phyloP scores from a whole-genome alignment of 2,888 invertebrate species.

The Mactromeris polynyma region DNA sequence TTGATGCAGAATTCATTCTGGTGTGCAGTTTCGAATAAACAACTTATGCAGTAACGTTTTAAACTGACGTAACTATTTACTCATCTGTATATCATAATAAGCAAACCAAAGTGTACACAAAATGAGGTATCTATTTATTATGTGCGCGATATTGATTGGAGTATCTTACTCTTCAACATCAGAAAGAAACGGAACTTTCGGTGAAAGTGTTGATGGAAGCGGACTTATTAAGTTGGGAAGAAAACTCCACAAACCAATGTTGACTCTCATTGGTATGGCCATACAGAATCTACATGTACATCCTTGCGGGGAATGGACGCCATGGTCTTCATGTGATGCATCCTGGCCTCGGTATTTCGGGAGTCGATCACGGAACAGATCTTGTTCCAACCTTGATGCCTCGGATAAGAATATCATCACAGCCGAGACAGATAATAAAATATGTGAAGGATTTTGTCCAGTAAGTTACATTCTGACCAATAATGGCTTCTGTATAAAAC shows the following conservation, averaged over 20 bases:
- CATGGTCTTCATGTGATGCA: constrained; percentile 8
- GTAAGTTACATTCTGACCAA: constrained; percentile 6
- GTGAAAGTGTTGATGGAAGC: background rate
- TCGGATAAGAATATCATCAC: background rate
- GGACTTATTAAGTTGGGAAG: constrained; percentile 1
- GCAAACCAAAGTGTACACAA: no score
- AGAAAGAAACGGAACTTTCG: background rate
- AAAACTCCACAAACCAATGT: background rate
- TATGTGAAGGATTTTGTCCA: constrained; percentile 39
- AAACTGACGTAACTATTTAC: no score
- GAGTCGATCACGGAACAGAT: constrained; percentile 5
- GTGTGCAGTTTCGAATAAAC: no score
- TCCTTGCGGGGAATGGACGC: constrained; percentile 3
- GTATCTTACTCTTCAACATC: background rate
- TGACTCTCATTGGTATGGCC: constrained; percentile 23
- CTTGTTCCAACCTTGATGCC: background rate
- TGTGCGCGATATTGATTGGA: background rate
- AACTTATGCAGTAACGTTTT: no score
- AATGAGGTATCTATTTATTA: background rate
- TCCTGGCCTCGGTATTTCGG: background rate
- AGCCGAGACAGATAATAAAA: background rate
- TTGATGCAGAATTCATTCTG: no score
- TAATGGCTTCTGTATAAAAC: constrained; percentile 27
- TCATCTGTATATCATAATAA: no score
- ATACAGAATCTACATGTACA: background rate